Evolutionary conservation across 2,888 invertebrate species (phyloP), one percentile per base, ranked within the genome.

Genomic region (Agonopterix arenella): DNA sequence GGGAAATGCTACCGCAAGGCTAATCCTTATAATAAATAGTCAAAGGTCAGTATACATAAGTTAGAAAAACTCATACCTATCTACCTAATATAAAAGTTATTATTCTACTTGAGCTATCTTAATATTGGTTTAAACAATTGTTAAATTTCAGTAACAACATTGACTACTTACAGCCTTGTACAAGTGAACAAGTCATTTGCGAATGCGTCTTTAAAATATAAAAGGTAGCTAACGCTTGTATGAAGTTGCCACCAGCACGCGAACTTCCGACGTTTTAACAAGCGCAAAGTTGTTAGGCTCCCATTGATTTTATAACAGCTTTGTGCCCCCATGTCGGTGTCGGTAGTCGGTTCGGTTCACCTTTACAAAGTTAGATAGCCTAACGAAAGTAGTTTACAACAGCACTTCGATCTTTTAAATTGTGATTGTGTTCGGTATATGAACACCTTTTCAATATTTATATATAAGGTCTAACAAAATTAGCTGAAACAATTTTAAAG

Each of bases 291-390:
- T 62, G 73, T 76, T 78, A 69, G 72, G 68, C 66, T 65, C 62
- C 68, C 77, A 74, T 76, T 76, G 80, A 77, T 80, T 80, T 76
- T 78, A 70, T 76, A 77, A 75, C 67, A 60, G 66, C 66, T 61
- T 61, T 63, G 61, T 56, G 58, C 58, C 7, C 18, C 28, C 58
- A 61, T 57, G 64, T 58, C 40, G 59, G 60, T 56, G 64, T 68
- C 61, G 28, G 28, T 28, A 28, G 28, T 28, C 28, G 28, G 28
- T 28, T 28, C 28, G 28, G 28, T 28, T 28, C 28, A 28, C 56
- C 63, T 66, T 62, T 55, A 66, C 65, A 61, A 71, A 81, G 68
- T 81, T 79, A 72, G 73, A 80, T 77, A 74, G 68, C 58, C 66
- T 66, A 68, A 63, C 68, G 62, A 68, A 71, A 74, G 71, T 69